phyloP scores from a whole-genome alignment of 1,140 invertebrate species.

The Trichonephila inaurata region DNA sequence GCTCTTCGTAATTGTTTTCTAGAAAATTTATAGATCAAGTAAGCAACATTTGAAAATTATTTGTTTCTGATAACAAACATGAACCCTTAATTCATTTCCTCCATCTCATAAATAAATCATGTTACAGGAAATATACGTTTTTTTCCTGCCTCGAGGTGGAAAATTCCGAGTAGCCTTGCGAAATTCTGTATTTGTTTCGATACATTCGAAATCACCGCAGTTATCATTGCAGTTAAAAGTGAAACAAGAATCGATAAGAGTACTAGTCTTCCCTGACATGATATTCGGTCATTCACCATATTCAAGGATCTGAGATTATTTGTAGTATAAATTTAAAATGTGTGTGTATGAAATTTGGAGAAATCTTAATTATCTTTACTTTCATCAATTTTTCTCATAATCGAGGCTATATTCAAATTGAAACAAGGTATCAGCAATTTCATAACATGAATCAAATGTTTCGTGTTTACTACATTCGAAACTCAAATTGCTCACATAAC shows the following conservation, averaged over 20 bases:
- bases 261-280: constrained; percentile 20
- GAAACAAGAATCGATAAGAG: not conserved
- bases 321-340: too few relatives aligned
- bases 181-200: not conserved
- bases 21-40: too few relatives aligned
- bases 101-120: too few relatives aligned
- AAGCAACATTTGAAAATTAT: too few relatives aligned
- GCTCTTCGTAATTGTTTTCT: too few relatives aligned
- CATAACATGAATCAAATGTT: too few relatives aligned
- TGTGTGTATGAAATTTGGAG: too few relatives aligned
- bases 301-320: not conserved
- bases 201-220: not conserved
- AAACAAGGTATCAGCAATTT: not conserved
- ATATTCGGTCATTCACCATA: constrained; percentile 2
- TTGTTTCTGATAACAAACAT: too few relatives aligned
- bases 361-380: not conserved
- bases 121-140: not conserved
- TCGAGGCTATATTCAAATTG: not conserved
- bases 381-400: not conserved
- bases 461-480: too few relatives aligned
- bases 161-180: not conserved
- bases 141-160: not conserved
- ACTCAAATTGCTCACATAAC: too few relatives aligned
- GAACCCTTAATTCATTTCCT: too few relatives aligned
- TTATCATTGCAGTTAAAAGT: not conserved